Base-by-base conservation (phyloP, 1,140 invertebrate species). In the Lanistes nyassanus region DNA sequence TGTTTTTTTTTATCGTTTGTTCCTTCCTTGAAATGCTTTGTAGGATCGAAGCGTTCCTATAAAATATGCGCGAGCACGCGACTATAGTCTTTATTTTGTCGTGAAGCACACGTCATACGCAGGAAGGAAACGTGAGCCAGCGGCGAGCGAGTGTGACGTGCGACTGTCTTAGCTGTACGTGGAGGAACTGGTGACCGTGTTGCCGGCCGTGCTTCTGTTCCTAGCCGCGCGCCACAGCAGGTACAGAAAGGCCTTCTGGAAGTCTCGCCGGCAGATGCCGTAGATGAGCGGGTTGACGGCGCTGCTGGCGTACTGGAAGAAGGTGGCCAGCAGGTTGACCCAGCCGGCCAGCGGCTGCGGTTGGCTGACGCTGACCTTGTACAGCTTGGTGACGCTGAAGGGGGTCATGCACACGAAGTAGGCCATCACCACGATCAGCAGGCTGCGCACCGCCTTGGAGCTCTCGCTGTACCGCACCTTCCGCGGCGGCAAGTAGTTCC, bases 341-440 rank as follows among this genome's bases (percentile, higher is more conserved):
- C 79, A 78, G 11, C 81, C 82, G n/a, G 87, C 85, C n/a, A 89
- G 66, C 21, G 80, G 39, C n/a, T 69, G 42, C 9, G 76, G 65
- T 2, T 77, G 34, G 3, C 37, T 19, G 34, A 73, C 31, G 23
- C 67, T 39, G 16, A 89, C 86, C 77, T 90, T 90, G 66, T 88
- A 82, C 0, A 90, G 81, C 74, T 90, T 89, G 23, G 88, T 89
- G 3, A 88, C 82, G 78, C 87, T 88, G 79, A 89, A 90, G 13
- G 89, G 89, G 2, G 89, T 88, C 84, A 89, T 84, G 70, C 85
- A 89, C 26, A 89, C 68, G 69, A 90, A 88, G 76, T 85, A 90
- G 0, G 85, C 81, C 13, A 82, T 26, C 1, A 89, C 85, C 5
- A 90, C 84, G 3, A 88, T 81, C 13, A 89, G 71, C 5, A 89